A percentile compares a stretch with the other conserved stretches of the same genome.
Evolutionary conservation across 2,797 vertebrate species (phyloP).

Genomic region (Melanotaenia trifasciata): DNA sequence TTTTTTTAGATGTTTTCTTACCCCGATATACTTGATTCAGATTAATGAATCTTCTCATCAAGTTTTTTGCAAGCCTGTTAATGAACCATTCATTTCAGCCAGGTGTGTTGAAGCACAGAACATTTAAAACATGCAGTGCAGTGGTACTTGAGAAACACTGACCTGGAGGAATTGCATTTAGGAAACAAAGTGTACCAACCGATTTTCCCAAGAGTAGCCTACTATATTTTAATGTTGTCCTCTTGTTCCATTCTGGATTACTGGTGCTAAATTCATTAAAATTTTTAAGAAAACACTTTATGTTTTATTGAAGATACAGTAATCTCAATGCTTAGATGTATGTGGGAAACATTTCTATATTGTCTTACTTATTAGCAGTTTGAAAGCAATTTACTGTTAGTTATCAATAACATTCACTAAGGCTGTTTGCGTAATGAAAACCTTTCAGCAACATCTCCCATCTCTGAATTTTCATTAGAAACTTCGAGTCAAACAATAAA

Average conservation of each 20-base stretch:
- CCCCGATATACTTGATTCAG: too few species aligned
- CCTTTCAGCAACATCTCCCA: not conserved
- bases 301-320: not conserved
- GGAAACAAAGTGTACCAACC: not conserved
- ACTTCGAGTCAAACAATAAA: not conserved
- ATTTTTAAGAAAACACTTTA: not conserved
- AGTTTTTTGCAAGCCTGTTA: too few species aligned
- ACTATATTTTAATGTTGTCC: not conserved
- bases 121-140: too few species aligned
- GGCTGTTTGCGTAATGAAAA: not conserved
- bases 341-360: constrained; percentile 43
- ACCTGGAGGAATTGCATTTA: not conserved
- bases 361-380: constrained; percentile 60
- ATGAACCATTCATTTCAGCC: too few species aligned
- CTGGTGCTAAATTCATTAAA: not conserved
- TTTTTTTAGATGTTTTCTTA: too few species aligned
- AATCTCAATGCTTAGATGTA: constrained; percentile 29
- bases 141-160: too few species aligned
- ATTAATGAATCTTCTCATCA: too few species aligned
- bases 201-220: not conserved
- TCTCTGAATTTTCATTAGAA: not conserved
- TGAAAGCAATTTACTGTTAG: constrained; percentile 28
- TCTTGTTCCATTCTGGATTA: not conserved
- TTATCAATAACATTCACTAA: not conserved
- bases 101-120: too few species aligned